A percentile compares a stretch with the other conserved stretches of the same genome.
Evolutionary conservation across 2,113 vertebrate species (phyloP).

Genomic region (Apeltes quadracus): DNA sequence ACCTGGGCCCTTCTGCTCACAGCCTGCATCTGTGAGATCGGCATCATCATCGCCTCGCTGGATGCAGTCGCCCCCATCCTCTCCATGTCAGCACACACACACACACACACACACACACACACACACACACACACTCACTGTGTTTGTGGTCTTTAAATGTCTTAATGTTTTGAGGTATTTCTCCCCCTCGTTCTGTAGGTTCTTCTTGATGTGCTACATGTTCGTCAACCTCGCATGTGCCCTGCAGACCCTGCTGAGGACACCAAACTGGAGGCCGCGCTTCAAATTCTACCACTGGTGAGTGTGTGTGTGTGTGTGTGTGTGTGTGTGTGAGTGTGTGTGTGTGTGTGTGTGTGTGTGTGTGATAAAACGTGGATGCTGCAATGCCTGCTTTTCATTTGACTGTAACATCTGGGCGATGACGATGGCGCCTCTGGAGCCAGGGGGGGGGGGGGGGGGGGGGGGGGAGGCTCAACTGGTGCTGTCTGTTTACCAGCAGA

Average conservation of each 20-base stretch:
- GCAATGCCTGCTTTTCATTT: neutral
- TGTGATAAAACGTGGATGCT: neutral
- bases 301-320: slow-evolving; percentile 40
- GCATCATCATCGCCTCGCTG: slow-evolving; percentile 97
- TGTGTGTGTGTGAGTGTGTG: slow-evolving; percentile 66
- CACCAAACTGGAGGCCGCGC: slow-evolving; percentile 96
- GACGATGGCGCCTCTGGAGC: neutral
- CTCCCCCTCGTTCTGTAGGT: slow-evolving; percentile 79
- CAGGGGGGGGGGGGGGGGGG: neutral
- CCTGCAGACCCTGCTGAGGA: slow-evolving; percentile 93
- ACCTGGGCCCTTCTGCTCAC: slow-evolving; percentile 98
- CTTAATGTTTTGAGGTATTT: neutral
- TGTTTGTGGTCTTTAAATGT: neutral
- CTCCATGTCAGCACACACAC: slow-evolving; percentile 86
- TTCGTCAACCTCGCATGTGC: slow-evolving; percentile 98
- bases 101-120: neutral
- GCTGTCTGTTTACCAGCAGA: neutral
- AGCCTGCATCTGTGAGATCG: slow-evolving; percentile 95
- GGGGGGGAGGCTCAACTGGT: neutral
- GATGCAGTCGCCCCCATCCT: slow-evolving; percentile 98
- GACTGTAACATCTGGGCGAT: too few relatives aligned
- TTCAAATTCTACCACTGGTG: slow-evolving; percentile 99
- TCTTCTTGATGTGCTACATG: slow-evolving; percentile 99
- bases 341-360: neutral
- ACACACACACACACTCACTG: neutral